Base-by-base conservation (phyloP, 2,888 invertebrate species). In the Drosophila subquinaria region DNA sequence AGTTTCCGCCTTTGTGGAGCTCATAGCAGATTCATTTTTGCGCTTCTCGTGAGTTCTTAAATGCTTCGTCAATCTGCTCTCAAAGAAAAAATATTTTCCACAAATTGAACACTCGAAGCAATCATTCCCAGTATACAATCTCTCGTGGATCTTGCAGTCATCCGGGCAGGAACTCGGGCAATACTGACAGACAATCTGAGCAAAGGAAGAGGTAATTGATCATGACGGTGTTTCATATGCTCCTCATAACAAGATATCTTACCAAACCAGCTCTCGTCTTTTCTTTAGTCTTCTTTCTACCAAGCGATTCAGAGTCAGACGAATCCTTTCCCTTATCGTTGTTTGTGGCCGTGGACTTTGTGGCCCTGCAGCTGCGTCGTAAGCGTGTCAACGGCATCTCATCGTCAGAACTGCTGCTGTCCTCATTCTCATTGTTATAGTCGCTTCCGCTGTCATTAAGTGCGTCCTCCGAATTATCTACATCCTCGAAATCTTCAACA, bases 191-290 rank as follows among this genome's bases (percentile, higher is more conserved):
- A 92, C 91, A 48, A 90, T 27, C 27, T 27, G 27, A 27, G 3
- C 91, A 91, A 1, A 91, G 90, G 91, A 56, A 88, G 89, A 4
- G 92, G 90, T 38, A 91, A 68, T 10, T 91, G 5, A 27, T 27
- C 92, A 45, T 92, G 88, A 69, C 92, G 92, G 9, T 83, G 82
- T 30, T 90, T 91, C 91, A 91, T 92, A 30, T 92, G 92, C 15
- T 91, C 90, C 33, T 90, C 84, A 43, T 92, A 91, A 35, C 86
- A 78, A 17, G 74, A 75, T 2, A 75, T 68, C 42, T 89, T 91
- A 23, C 87, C 90, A 48, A 92, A 92, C 23, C 27, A 27, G 27
- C 27, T 27, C 5, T 27, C 6, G 27, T 27, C 5, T 36, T 86
- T n/a, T 69, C 50, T 50, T 84, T 90, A 1, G 45, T 4, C 36